Evolutionary conservation across 2,888 invertebrate genomes (phyloP), one percentile per base, ranked within the genome.

Genomic region (Lasioglossum malachurum): DNA sequence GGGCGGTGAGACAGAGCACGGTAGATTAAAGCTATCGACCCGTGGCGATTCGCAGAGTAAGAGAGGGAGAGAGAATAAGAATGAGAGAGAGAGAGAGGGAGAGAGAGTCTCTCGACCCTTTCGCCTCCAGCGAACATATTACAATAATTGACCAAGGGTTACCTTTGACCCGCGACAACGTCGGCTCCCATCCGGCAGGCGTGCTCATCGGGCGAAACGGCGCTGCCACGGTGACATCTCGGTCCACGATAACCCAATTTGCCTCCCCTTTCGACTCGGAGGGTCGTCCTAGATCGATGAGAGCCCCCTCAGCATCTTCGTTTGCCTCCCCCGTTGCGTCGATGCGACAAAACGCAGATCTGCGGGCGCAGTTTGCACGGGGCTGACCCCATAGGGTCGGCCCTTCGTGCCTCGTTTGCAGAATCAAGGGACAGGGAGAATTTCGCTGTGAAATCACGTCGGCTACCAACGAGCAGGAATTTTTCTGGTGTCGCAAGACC

Each of bases 201-300:
- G 83, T 69, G 60, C 31, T 67, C 73, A 57, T 69, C 79, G 69
- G 69, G 78, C 80, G 83, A 82, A 84, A 83, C 75, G 80, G 60
- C 77, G 60, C 14, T 74, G 75, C 44, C 75, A 82, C 83, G 81
- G 82, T 77, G 89, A 88, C 84, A 76, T 90, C 88, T 87, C 72
- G 80, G 16, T 69, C 82, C 74, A 69, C 60, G 86, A 84, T 89
- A 92, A 90, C 88, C 85, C 84, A 89, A 91, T 90, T 92, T 87
- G 82, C 85, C 77, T 78, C 82, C 88, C 82, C 88, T 72, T 83
- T 75, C 72, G 84, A 64, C 10, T 10, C 82, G 86, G 16, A 82
- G 88, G 88, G 82, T 80, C 83, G 85, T 81, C 64, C 78, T 82
- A 82, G 90, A 92, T 92, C 91, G 91, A 92, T 89, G 88, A 81